Conservation (phyloP, 2,797 vertebrate genomes). For the Anniella stebbinsi region DNA sequence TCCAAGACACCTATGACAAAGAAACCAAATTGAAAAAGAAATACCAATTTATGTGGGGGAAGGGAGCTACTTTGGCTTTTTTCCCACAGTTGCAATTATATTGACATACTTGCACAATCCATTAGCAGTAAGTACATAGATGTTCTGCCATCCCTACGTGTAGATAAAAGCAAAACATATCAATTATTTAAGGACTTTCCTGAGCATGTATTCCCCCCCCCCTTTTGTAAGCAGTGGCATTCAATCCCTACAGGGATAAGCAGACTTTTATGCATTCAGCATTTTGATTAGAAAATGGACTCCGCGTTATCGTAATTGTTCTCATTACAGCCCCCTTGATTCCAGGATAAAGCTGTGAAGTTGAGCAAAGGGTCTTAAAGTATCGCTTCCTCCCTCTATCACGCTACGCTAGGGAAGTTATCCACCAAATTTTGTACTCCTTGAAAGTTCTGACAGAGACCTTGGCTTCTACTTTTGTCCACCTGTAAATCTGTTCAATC, state of each 20-base stretch:
- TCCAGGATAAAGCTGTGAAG: conserved; percentile 59
- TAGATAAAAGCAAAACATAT: conserved; percentile 67
- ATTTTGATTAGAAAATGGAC: conserved; percentile 66
- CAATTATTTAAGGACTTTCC: conserved; percentile 64
- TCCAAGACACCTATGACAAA: not conserved
- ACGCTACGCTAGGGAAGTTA: not conserved
- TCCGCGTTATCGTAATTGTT: conserved; percentile 59
- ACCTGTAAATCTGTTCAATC: not conserved
- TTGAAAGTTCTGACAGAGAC: no score
- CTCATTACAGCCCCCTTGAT: conserved; percentile 50
- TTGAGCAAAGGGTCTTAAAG: conserved; percentile 52
- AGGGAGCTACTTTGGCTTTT: conserved; percentile 22
- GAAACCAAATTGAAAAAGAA: conserved; percentile 45
- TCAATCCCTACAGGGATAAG: conserved; percentile 28
- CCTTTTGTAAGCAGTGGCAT: conserved; percentile 54
- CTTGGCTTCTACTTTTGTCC: not conserved
- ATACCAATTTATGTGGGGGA: conserved; percentile 52
- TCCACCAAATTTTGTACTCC: no score
- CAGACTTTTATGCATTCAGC: conserved; percentile 50
- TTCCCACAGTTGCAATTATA: conserved; percentile 64
- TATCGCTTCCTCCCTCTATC: not conserved
- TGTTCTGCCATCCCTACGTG: conserved; percentile 56
- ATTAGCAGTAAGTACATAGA: conserved; percentile 69
- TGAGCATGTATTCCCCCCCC: conserved; percentile 47
- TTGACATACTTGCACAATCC: conserved; percentile 60